Conservation (phyloP, 2,888 invertebrate species). For the Phlogophora meticulosa region DNA sequence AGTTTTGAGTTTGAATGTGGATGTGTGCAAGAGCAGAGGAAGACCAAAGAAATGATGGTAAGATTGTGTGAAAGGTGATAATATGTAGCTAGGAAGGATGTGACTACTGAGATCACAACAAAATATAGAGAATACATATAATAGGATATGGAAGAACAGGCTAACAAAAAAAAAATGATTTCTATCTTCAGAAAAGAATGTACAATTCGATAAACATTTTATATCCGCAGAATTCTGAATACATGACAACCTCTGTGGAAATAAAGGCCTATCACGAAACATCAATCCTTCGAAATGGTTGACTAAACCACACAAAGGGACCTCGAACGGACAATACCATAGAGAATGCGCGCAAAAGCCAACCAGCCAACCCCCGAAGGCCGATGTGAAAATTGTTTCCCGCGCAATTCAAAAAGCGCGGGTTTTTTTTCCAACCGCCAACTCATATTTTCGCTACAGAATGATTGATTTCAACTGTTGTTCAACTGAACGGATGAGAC, state of each 20-base stretch:
- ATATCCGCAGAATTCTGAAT: constrained; percentile 1
- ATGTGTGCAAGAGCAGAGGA: no score
- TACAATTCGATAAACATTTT: neutral
- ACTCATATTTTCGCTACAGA: constrained; percentile 69
- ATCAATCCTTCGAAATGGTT: constrained; percentile 51
- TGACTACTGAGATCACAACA: no score
- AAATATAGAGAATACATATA: no score
- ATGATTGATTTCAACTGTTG: constrained; percentile 76
- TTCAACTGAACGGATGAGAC: constrained; percentile 62
- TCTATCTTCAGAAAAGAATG: no score
- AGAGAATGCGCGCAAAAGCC: constrained; percentile 43
- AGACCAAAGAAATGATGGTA: no score
- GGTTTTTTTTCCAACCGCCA: constrained; percentile 49
- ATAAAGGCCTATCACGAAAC: constrained; percentile 17
- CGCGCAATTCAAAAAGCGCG: constrained; percentile 60
- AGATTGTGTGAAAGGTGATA: no score
- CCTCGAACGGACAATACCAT: constrained; percentile 38
- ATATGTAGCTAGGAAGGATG: no score
- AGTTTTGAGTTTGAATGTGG: no score
- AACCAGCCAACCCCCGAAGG: constrained; percentile 13
- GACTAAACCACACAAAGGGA: constrained; percentile 34
- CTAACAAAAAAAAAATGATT: no score
- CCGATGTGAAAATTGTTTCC: constrained; percentile 76
- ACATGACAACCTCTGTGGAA: constrained; percentile 3
- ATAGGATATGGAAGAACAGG: no score